Base-by-base conservation (phyloP, 2,113 vertebrate species). In the Pedetes capensis region DNA sequence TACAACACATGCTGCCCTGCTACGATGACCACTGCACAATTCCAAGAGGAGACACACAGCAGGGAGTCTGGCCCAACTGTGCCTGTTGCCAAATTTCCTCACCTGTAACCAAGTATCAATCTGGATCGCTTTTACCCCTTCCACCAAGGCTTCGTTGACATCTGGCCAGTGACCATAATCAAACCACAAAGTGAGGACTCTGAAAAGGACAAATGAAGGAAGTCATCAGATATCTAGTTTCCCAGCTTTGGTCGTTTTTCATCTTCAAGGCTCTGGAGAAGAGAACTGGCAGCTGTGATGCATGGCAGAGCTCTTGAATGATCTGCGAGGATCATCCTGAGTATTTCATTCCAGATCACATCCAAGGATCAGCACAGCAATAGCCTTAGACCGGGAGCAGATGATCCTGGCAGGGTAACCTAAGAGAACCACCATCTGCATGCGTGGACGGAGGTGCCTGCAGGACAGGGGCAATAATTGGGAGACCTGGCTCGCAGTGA, bases 31-130 rank as follows among this genome's bases (percentile, higher is more conserved):
- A 32, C 6, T 3, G 64, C 9, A 0, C 4, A 49, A 66, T 1
- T 69, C 87, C 39, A 11, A 66, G 66, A 49, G 66, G 25, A 55
- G 22, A 32, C 18, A 59, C 5, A 10, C 0, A 13, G 32, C 9
- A 32, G 47, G 57, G 74, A 61, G 16, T n/a, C 12, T 14, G 53
- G 39, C 32, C 47, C 25, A 12, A 42, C 37, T 68, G 97, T 98
- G 99, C 99, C 98, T 99, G 99, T 34, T 99, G 95, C 99, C 99
- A 99, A 17, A 99, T 99, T 95, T 99, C 99, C 93, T 91, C 98
- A 99, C 99, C 99, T 99, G 99, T 51, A 99, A 96, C 99, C 99
- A 99, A 4, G 99, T 99, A 94, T 99, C 99, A 76, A 99, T 99
- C 98, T 99, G 99, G 97, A 99, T 99, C 5, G 99, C 99, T 94